Evolutionary conservation across 2,113 vertebrate species (phyloP).

Genomic region (Apteryx mantelli): DNA sequence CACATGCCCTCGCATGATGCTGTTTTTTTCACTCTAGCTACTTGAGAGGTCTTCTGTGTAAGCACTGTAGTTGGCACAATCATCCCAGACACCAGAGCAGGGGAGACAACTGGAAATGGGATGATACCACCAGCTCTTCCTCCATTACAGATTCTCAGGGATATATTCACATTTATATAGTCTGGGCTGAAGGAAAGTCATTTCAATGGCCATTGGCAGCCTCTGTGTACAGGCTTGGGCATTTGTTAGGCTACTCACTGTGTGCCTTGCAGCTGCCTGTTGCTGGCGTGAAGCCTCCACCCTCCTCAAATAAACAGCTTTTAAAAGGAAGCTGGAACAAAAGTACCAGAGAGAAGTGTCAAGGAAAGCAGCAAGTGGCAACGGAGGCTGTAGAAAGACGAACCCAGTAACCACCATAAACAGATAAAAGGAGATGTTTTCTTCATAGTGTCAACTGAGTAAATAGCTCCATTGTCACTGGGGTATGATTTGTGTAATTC

Average conservation of each 20-base stretch:
- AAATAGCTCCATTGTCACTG: slow-evolving; percentile 58
- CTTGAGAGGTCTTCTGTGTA: not conserved
- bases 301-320: slow-evolving; percentile 33
- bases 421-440: slow-evolving; percentile 57
- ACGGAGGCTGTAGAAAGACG: not conserved
- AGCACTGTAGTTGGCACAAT: not conserved
- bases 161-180: not conserved
- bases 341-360: not conserved
- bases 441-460: slow-evolving; percentile 40
- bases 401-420: slow-evolving; percentile 12
- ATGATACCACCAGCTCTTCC: not conserved
- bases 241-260: not conserved
- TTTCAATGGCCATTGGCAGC: not conserved
- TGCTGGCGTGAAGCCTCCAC: not conserved
- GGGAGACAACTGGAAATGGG: not conserved
- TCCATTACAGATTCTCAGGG: not conserved
- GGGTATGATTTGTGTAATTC: slow-evolving; percentile 61
- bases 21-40: not conserved
- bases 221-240: not conserved
- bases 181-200: not conserved
- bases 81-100: not conserved
- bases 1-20: fast-evolving
- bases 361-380: slow-evolving; percentile 43
- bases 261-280: not conserved
- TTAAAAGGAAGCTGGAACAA: slow-evolving; percentile 8